phyloP scores from a whole-genome alignment of 2,888 invertebrate genomes.

The Sipha maydis region DNA sequence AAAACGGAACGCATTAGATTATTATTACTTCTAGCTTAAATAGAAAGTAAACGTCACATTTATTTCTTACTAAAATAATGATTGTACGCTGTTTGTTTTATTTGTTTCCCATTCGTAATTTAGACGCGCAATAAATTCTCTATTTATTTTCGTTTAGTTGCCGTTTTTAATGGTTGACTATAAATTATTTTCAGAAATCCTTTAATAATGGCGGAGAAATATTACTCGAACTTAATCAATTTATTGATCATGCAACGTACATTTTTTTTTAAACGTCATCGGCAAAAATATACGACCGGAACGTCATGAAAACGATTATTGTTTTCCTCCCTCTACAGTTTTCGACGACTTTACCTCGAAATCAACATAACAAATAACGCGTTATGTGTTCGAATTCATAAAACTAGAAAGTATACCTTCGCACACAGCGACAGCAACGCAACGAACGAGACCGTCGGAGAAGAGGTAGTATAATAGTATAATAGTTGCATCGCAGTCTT shows the following conservation, averaged over 20 bases:
- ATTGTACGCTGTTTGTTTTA: constrained; percentile 10
- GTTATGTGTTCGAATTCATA: background rate
- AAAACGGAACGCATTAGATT: background rate
- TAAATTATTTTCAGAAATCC: constrained; percentile 41
- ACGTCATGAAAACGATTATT: background rate
- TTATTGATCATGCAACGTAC: constrained; percentile 8
- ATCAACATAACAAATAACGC: background rate
- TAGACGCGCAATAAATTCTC: constrained; percentile 20
- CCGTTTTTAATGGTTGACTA: constrained; percentile 28
- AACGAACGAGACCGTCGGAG: background rate
- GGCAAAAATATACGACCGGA: too few relatives aligned
- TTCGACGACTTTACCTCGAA: too few relatives aligned
- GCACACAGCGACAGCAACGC: background rate
- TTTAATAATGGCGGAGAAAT: constrained; percentile 32
- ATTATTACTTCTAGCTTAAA: background rate
- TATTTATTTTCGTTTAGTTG: constrained; percentile 37
- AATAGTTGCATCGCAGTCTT: too few relatives aligned
- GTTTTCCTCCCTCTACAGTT: background rate
- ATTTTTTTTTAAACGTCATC: background rate
- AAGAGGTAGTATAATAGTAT: background rate
- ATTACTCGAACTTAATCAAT: constrained; percentile 22
- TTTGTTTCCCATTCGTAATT: constrained; percentile 16
- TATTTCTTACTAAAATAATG: background rate
- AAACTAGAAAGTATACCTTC: background rate
- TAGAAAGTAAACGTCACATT: constrained; percentile 8